Percentiles rank a stretch among this genome's conserved stretches.
Evolutionary conservation across 2,888 invertebrate species (phyloP).

Genomic region (Matsumyia berberina): DNA sequence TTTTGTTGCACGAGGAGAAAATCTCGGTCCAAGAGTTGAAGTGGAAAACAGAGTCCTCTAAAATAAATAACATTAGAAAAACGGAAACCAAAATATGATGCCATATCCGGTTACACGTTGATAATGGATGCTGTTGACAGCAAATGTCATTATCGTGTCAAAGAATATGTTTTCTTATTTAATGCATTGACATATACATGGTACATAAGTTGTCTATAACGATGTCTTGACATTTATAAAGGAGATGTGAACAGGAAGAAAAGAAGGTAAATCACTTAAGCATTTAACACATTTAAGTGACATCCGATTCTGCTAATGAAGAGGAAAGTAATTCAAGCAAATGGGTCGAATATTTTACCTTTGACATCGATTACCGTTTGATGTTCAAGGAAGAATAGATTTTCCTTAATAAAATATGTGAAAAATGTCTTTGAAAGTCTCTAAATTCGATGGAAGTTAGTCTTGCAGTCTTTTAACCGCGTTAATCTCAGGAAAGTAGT

Average conservation of each 20-base stretch:
- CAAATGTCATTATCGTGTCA: neutral
- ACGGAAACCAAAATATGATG: neutral
- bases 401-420: no score
- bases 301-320: neutral
- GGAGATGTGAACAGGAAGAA: neutral
- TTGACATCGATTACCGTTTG: no score
- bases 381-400: no score
- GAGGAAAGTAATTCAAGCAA: neutral
- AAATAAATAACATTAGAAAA: neutral
- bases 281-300: neutral
- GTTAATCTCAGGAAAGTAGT: no score
- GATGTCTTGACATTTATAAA: neutral
- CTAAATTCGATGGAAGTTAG: no score
- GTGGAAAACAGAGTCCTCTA: no score
- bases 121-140: conserved; percentile 3
- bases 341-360: neutral
- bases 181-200: no score
- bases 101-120: neutral
- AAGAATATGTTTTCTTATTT: neutral
- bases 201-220: neutral
- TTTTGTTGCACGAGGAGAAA: no score
- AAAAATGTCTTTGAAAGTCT: no score
- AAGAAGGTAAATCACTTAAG: neutral
- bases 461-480: no score
- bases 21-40: no score